Evolutionary conservation across 2,888 invertebrate species (phyloP), one percentile per base, ranked within the genome.

Genomic region (Drosophila cyrtoloma): DNA sequence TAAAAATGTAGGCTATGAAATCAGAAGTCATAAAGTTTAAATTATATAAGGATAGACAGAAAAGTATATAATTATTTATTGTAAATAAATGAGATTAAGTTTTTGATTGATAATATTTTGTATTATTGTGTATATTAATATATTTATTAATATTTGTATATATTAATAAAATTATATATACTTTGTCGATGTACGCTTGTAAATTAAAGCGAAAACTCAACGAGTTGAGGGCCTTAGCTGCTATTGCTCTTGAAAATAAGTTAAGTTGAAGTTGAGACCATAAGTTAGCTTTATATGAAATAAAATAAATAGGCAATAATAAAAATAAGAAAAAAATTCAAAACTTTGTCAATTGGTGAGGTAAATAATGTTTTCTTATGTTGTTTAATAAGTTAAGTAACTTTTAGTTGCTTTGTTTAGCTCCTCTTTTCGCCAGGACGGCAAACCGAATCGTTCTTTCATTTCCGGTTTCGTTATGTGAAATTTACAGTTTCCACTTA

Each of bases 1-100:
- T 7, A 4, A 6, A 22, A 14, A 0, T 14, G 22, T 14, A 7
- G 12, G 6, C 12, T 6, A 4, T 7, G 7, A 47, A 14, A 22
- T 47, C 22, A 22, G 44, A 22, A 0, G 0, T 6, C 3, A 14
- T 14, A 1, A n/a, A n/a, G 0, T 2, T 5, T 6, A 5, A 10
- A 42, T 42, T 42, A n/a, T 12, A n/a, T 5, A 10, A 19, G 1
- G 9, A 4, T n/a, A n/a, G 1, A 3, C 39, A 39, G 9, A 19
- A 39, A 39, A 9, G 7, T 19, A 9, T 19, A 7, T 19, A 39
- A 19, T 37, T 7, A 39, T 0, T 1, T 19, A 39, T 1, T 39
- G 3, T 1, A 39, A 19, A 2, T 37, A 16, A 37, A 19, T 9
- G 0, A 39, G 19, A 39, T 9, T 19, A 0, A 3, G 1, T n/a